A percentile compares a stretch with the other conserved stretches of the same genome.
These are phyloP conservation scores for Leptonema lineaticorne DNA, from an alignment of 1,140 invertebrate genomes.

Conservation along the genomic window DNA sequence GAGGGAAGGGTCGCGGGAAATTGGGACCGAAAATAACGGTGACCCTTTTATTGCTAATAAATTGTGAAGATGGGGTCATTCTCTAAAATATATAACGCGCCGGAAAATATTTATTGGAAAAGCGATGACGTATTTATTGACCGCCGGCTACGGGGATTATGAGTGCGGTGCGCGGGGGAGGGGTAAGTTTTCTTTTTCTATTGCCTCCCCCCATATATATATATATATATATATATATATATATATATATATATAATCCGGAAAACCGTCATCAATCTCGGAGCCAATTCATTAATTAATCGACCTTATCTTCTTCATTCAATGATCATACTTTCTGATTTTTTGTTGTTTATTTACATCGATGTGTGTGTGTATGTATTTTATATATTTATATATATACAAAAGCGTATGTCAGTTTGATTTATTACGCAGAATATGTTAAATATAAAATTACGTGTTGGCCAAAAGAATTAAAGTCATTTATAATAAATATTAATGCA, in stretches of 20 bases:
- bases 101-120: conserved; percentile 28
- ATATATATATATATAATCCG: too few species aligned
- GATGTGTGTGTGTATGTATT: too few species aligned
- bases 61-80: conserved; percentile 37
- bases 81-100: conserved; percentile 29
- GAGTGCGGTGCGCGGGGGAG: neutral
- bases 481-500: too few species aligned
- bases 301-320: neutral
- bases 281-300: neutral
- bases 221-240: too few species aligned
- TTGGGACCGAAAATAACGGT: conserved; percentile 37
- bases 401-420: too few species aligned
- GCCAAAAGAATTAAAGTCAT: too few species aligned
- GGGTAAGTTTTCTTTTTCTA: too few species aligned
- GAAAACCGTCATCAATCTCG: conserved; percentile 16
- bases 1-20: conserved; percentile 23
- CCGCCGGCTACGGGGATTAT: conserved; percentile 4
- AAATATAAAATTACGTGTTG: too few species aligned
- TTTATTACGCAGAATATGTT: too few species aligned
- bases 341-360: too few species aligned
- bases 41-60: conserved; percentile 37
- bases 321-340: neutral
- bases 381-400: too few species aligned
- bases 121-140: conserved; percentile 33
- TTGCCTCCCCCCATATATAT: too few species aligned